Evolutionary conservation across 1,140 invertebrate species (phyloP).

Genomic region (Drosophila nigromelanica): DNA sequence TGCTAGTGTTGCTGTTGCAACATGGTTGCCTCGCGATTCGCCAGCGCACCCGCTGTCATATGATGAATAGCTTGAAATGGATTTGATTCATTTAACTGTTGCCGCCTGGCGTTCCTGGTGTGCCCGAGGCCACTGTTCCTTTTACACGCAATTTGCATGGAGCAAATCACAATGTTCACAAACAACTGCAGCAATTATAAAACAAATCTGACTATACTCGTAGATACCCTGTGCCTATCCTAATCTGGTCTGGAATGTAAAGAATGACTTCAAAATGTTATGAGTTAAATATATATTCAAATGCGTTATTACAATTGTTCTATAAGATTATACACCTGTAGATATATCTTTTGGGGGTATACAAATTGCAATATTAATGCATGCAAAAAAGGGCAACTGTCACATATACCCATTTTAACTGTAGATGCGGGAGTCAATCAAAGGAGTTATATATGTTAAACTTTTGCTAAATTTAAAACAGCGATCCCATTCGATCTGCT

Average conservation of each 20-base stretch:
- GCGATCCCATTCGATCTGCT: no score
- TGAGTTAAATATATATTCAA: no score
- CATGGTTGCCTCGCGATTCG: conserved; percentile 40
- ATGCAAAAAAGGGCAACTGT: neutral
- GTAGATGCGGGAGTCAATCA: no score
- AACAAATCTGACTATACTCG: conserved; percentile 17
- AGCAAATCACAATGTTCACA: conserved; percentile 47
- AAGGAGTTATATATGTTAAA: no score
- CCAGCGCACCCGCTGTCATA: conserved; percentile 63
- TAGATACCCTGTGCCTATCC: neutral
- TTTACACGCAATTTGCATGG: conserved; percentile 40
- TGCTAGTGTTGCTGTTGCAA: conserved; percentile 20
- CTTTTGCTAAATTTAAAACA: no score
- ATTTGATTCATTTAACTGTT: conserved; percentile 80
- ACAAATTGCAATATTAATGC: neutral
- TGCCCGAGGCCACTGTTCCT: conserved; percentile 1
- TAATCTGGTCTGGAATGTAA: no score
- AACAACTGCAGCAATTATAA: conserved; percentile 3
- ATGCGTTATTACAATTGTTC: no score
- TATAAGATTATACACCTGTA: no score
- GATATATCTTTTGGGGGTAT: no score
- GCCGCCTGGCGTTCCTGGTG: conserved; percentile 33
- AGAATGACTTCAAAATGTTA: no score
- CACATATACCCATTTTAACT: no score
- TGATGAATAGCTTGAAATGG: conserved; percentile 78